Percentiles rank a stretch among this genome's conserved stretches.
These are phyloP conservation scores for Chirona hameri DNA, from an alignment of 2,888 invertebrate species.

Conservation along the genomic window DNA sequence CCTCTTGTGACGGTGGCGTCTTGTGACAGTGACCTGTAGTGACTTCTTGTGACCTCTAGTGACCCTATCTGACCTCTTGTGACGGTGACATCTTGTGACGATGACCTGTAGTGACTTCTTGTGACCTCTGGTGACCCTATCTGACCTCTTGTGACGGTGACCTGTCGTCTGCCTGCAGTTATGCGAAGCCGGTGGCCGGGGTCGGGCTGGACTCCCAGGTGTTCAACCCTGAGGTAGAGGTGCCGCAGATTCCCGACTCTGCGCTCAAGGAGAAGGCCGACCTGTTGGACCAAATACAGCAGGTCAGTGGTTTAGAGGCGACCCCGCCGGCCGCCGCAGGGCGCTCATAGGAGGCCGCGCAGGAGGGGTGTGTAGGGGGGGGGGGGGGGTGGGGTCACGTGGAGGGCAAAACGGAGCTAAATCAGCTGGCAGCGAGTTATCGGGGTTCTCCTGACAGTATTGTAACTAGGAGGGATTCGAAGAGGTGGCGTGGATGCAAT, in stretches of 20 bases:
- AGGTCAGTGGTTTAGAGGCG: not conserved
- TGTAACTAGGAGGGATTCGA: not conserved
- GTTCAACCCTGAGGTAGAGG: conserved; percentile 5
- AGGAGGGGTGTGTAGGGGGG: not conserved
- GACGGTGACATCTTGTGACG: no score
- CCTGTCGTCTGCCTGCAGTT: not conserved
- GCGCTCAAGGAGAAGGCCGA: not conserved
- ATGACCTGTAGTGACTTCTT: no score
- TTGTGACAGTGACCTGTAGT: no score
- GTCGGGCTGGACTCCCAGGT: not conserved
- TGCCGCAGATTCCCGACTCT: not conserved
- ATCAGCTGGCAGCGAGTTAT: no score
- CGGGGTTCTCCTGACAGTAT: not conserved
- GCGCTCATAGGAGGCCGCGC: not conserved
- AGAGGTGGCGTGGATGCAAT: no score
- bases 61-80: no score
- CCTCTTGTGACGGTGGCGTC: no score
- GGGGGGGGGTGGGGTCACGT: not conserved
- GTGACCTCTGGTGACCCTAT: no score
- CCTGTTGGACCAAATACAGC: not conserved
- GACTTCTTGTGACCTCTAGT: no score
- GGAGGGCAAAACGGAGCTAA: no score
- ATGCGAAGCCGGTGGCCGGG: not conserved
- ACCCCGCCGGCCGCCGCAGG: not conserved
- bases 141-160: no score